A percentile compares a stretch with the other conserved stretches of the same genome.
Conservation (phyloP, 2,888 invertebrate genomes). For the Ichneumon xanthorius region DNA sequence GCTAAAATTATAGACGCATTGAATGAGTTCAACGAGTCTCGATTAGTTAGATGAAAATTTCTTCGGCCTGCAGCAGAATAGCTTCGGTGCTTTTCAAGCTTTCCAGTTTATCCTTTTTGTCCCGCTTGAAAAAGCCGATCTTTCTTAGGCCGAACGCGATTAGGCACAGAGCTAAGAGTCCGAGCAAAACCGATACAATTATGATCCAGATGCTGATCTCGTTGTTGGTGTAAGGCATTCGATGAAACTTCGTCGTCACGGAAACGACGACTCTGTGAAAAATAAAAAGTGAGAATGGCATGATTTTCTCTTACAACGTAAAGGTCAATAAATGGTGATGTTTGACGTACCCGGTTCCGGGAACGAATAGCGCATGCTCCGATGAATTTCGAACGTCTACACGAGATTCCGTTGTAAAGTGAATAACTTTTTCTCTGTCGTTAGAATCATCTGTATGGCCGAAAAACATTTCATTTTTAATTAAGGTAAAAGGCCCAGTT, state of each 20-base stretch:
- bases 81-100: conserved; percentile 59
- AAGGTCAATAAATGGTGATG: background rate
- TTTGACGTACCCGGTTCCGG: background rate
- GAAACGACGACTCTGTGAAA: background rate
- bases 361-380: background rate
- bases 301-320: background rate
- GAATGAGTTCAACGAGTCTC: background rate
- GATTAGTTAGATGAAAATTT: background rate
- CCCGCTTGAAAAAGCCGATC: conserved; percentile 71
- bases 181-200: conserved; percentile 73
- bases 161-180: conserved; percentile 71
- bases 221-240: conserved; percentile 54
- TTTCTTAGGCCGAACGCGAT: conserved; percentile 66
- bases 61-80: conserved; percentile 33
- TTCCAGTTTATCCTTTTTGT: conserved; percentile 65
- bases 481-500: too few relatives aligned
- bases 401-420: background rate
- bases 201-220: conserved; percentile 74
- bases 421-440: background rate
- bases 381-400: background rate
- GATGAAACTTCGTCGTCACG: conserved; percentile 73
- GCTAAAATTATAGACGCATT: background rate
- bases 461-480: background rate
- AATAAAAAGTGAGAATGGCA: background rate
- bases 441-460: background rate